A percentile compares a stretch with the other conserved stretches of the same genome.
These are phyloP conservation scores for Fragum sueziense DNA, from an alignment of 2,888 invertebrate species.

Conservation along the genomic window DNA sequence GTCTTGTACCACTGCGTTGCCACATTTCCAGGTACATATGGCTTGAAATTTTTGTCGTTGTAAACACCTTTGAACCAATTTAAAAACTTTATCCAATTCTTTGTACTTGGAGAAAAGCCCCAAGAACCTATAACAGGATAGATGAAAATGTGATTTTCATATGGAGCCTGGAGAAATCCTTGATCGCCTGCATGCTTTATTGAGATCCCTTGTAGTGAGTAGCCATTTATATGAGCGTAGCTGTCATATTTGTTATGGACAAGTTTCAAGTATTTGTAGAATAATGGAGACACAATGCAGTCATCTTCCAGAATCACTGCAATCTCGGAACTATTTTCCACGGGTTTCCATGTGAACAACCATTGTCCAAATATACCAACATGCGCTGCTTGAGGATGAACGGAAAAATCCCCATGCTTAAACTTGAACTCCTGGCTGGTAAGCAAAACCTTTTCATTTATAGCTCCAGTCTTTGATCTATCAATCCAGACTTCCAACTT, in stretches of 20 bases:
- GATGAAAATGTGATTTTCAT: constrained; percentile 56
- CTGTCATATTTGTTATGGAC: constrained; percentile 68
- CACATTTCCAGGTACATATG: constrained; percentile 68
- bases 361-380: constrained; percentile 67
- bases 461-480: constrained; percentile 44
- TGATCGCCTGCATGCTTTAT: constrained; percentile 59
- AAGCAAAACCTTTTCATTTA: constrained; percentile 40
- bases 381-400: constrained; percentile 54
- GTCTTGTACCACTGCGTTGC: constrained; percentile 70
- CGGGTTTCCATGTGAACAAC: constrained; percentile 70
- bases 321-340: constrained; percentile 65
- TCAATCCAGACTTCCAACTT: constrained; percentile 66
- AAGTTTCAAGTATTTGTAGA: constrained; percentile 71
- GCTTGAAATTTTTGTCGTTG: constrained; percentile 59
- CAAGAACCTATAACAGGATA: constrained; percentile 73
- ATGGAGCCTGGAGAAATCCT: constrained; percentile 48
- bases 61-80: constrained; percentile 63
- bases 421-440: constrained; percentile 50
- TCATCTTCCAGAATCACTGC: constrained; percentile 77
- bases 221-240: constrained; percentile 64
- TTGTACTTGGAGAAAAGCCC: constrained; percentile 70
- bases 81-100: constrained; percentile 65
- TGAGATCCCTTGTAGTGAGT: constrained; percentile 65
- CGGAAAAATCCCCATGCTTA: constrained; percentile 50
- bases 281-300: constrained; percentile 68